These are phyloP conservation scores for Oedothorax gibbosus DNA, from an alignment of 1,140 invertebrate species.

Conservation along the genomic window DNA sequence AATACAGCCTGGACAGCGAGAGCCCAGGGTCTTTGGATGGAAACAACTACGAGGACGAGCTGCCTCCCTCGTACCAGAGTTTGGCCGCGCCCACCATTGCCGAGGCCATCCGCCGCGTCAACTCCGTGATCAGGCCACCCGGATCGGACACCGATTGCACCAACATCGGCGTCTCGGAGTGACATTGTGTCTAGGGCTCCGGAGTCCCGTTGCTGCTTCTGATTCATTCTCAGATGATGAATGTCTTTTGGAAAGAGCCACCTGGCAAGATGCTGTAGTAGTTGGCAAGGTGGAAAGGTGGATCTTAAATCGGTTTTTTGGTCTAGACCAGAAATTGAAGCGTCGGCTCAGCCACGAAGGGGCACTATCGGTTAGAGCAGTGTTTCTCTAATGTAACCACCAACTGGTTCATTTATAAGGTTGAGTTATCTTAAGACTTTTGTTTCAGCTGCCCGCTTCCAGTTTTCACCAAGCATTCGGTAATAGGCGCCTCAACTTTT, in stretches of 20 bases:
- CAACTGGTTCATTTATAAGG: slow-evolving; percentile 20
- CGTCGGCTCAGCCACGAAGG: slow-evolving; percentile 49
- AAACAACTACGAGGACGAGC: slow-evolving; percentile 30
- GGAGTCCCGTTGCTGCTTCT: slow-evolving; percentile 29
- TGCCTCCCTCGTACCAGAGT: slow-evolving; percentile 51
- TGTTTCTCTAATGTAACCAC: slow-evolving; percentile 55
- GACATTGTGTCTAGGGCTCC: slow-evolving; percentile 13
- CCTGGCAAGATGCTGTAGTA: slow-evolving; percentile 57
- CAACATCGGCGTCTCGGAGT: slow-evolving; percentile 47
- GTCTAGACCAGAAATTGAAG: slow-evolving; percentile 56
- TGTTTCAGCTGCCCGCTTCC: slow-evolving; percentile 37
- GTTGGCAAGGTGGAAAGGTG: slow-evolving; percentile 53
- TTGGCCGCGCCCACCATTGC: slow-evolving; percentile 50
- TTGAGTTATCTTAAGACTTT: slow-evolving; percentile 31
- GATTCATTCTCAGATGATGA: slow-evolving; percentile 31
- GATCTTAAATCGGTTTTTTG: slow-evolving; percentile 55
- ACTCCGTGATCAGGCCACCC: slow-evolving; percentile 50
- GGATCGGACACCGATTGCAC: slow-evolving; percentile 60
- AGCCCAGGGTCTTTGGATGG: slow-evolving; percentile 35
- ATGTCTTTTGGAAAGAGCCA: slow-evolving; percentile 49
- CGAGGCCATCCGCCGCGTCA: slow-evolving; percentile 48
- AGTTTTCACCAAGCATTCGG: background rate
- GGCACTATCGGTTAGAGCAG: slow-evolving; percentile 61
- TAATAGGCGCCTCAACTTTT: slow-evolving; percentile 22
- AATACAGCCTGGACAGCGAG: slow-evolving; percentile 52